Conservation (phyloP, 2,888 invertebrate species). For the Coenonympha glycerion region DNA sequence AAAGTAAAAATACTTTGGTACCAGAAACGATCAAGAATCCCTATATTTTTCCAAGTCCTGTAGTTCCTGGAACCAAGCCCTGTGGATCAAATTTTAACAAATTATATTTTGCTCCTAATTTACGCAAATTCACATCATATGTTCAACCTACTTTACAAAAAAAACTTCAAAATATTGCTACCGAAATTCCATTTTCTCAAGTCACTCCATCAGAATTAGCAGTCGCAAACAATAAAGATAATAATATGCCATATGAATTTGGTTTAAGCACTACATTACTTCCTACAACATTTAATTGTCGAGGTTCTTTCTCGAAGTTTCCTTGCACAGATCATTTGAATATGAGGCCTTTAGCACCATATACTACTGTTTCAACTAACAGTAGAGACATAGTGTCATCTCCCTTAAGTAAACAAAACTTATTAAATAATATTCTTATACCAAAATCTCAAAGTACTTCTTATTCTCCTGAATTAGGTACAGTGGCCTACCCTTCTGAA, state of each 20-base stretch:
- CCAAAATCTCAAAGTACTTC: too few species aligned
- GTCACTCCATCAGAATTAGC: not conserved
- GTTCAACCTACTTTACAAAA: not conserved
- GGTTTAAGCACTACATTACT: not conserved
- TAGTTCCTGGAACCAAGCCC: not conserved
- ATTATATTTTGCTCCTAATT: not conserved
- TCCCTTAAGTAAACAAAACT: too few species aligned
- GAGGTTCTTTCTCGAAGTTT: too few species aligned
- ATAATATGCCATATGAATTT: not conserved
- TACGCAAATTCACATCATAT: not conserved
- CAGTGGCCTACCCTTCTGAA: not conserved
- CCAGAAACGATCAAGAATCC: not conserved
- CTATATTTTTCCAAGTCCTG: not conserved
- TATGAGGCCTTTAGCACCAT: too few species aligned
- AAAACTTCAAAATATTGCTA: not conserved
- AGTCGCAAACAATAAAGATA: not conserved
- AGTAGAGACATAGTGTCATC: too few species aligned
- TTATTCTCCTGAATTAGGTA: not conserved
- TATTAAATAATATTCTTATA: too few species aligned
- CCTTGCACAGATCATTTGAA: too few species aligned
- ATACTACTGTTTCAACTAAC: too few species aligned
- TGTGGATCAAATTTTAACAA: not conserved
- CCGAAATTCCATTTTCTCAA: not conserved
- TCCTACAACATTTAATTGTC: too few species aligned
- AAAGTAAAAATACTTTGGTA: not conserved